Conservation (phyloP, 1,140 invertebrate genomes). For the Neodiprion pinetum region DNA sequence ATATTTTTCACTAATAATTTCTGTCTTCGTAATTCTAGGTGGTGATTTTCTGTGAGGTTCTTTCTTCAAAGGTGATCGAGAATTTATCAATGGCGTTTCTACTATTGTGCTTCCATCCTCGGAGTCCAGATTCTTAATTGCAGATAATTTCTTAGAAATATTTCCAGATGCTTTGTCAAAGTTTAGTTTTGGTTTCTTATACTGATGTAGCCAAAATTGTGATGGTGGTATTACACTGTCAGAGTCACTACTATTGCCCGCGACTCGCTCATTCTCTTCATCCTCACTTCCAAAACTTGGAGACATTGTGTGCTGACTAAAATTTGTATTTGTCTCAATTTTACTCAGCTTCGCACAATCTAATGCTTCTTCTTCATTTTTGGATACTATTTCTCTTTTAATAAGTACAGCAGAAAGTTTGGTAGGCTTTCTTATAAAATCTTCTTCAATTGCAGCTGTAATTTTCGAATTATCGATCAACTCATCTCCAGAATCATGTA, state of each 20-base stretch:
- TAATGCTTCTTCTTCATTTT: too few species aligned
- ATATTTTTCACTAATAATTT: neutral
- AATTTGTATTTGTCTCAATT: neutral
- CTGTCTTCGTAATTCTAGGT: neutral
- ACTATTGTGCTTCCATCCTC: neutral
- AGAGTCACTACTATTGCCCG: neutral
- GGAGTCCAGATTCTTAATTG: neutral
- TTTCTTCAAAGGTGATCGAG: neutral
- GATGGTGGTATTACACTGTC: neutral
- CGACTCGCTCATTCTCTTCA: neutral
- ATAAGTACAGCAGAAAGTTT: too few species aligned
- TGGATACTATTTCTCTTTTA: too few species aligned
- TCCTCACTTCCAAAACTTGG: neutral
- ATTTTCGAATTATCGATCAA: too few species aligned
- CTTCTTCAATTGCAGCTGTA: too few species aligned
- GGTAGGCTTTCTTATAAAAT: too few species aligned
- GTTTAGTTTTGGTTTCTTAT: neutral
- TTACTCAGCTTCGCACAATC: too few species aligned
- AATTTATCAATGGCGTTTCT: neutral
- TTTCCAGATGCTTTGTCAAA: neutral
- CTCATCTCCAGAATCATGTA: too few species aligned
- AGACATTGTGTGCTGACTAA: neutral
- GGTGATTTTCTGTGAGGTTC: neutral
- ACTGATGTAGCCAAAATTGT: neutral
- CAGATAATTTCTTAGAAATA: neutral